phyloP scores from a whole-genome alignment of 2,113 vertebrate species.

The Lycaon pictus region DNA sequence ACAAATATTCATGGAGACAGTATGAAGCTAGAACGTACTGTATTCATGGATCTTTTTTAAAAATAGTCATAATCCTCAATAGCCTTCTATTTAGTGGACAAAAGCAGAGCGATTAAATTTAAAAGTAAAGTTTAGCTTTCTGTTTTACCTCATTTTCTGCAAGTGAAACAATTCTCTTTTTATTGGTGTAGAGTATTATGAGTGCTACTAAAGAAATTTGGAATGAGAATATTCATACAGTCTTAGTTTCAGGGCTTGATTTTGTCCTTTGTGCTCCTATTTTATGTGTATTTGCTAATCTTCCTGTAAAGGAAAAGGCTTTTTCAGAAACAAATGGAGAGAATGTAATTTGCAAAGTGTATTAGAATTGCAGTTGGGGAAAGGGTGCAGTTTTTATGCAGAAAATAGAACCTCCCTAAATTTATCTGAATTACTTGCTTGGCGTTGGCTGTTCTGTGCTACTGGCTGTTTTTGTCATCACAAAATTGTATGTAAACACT shows the following conservation, averaged over 20 bases:
- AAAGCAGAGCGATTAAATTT: background rate
- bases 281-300: conserved; percentile 52
- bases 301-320: conserved; percentile 47
- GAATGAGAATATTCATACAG: background rate
- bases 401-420: background rate
- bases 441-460: background rate
- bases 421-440: background rate
- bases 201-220: background rate
- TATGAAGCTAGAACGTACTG: background rate
- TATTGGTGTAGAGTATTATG: background rate
- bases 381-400: conserved; percentile 24
- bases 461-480: background rate
- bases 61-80: background rate
- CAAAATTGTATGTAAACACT: background rate
- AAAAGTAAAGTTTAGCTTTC: background rate
- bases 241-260: background rate
- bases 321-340: conserved; percentile 59
- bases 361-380: conserved; percentile 51
- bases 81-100: background rate
- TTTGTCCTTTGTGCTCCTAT: background rate
- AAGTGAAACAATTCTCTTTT: background rate
- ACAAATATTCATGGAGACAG: background rate
- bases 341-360: conserved; percentile 55
- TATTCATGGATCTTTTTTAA: background rate
- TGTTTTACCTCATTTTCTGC: background rate